These are phyloP conservation scores for Drosophila subquinaria DNA, from an alignment of 2,888 invertebrate species.

Conservation along the genomic window DNA sequence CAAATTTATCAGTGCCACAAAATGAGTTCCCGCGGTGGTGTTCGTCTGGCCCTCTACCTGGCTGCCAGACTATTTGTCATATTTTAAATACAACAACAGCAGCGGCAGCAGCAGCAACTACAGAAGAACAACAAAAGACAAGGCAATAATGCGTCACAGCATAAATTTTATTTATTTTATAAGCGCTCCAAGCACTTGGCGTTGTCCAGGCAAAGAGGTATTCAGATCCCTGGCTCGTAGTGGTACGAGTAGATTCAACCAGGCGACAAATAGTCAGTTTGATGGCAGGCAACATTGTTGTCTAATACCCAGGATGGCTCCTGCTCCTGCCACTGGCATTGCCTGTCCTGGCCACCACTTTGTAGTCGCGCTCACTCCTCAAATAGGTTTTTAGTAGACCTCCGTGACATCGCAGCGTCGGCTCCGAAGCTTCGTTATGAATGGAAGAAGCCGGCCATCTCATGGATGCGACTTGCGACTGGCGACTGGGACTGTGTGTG, in stretches of 20 bases:
- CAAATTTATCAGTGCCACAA: slow-evolving; percentile 82
- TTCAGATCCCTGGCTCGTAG: slow-evolving; percentile 38
- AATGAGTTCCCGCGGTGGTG: slow-evolving; percentile 59
- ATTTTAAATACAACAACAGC: slow-evolving; percentile 70
- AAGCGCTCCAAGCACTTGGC: slow-evolving; percentile 74
- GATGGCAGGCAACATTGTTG: slow-evolving; percentile 72
- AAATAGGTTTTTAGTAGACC: slow-evolving; percentile 75
- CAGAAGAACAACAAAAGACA: slow-evolving; percentile 66
- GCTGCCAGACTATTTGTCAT: slow-evolving; percentile 73
- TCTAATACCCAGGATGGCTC: slow-evolving; percentile 53
- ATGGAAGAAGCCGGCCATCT: slow-evolving; percentile 44
- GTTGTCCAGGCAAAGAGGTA: slow-evolving; percentile 69
- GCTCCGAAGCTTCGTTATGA: slow-evolving; percentile 52
- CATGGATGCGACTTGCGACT: slow-evolving; percentile 13
- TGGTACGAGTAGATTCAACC: slow-evolving; percentile 18
- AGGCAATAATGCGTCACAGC: slow-evolving; percentile 80
- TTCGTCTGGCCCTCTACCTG: slow-evolving; percentile 53
- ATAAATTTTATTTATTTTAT: slow-evolving; percentile 82
- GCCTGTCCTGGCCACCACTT: slow-evolving; percentile 40
- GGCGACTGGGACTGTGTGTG: slow-evolving; percentile 48
- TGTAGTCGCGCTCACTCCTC: slow-evolving; percentile 47
- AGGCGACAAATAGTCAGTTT: slow-evolving; percentile 57
- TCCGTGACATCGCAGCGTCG: slow-evolving; percentile 29
- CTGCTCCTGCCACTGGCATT: background rate
- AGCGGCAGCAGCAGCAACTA: slow-evolving; percentile 25